These are phyloP conservation scores for Meteorus cinctellus DNA, from an alignment of 2,888 invertebrate genomes.

Conservation along the genomic window DNA sequence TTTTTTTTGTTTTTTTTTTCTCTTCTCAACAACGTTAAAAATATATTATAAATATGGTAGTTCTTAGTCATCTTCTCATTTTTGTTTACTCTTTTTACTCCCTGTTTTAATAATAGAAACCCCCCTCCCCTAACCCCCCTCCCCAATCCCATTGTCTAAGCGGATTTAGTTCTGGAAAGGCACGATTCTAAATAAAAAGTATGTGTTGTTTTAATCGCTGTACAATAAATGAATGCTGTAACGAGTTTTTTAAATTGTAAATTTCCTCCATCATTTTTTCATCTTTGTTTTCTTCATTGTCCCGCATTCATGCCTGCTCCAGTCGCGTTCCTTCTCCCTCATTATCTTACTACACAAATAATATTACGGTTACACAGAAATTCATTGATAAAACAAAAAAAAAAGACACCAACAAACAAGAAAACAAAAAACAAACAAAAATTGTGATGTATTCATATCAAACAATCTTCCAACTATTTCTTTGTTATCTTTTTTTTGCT, in stretches of 20 bases:
- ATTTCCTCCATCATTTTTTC: conserved; percentile 50
- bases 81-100: conserved; percentile 43
- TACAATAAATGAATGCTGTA: conserved; percentile 69
- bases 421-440: conserved; percentile 37
- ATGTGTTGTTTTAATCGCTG: conserved; percentile 66
- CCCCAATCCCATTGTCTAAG: conserved; percentile 32
- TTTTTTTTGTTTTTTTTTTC: conserved; percentile 51
- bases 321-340: conserved; percentile 16
- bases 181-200: conserved; percentile 73
- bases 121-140: not conserved
- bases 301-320: conserved; percentile 37
- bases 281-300: conserved; percentile 32
- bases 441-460: conserved; percentile 35
- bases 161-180: conserved; percentile 67
- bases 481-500: conserved; percentile 26
- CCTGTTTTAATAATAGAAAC: conserved; percentile 34
- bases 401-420: conserved; percentile 1
- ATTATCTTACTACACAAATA: conserved; percentile 32
- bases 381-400: conserved; percentile 42
- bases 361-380: conserved; percentile 41
- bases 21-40: conserved; percentile 72
- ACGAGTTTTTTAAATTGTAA: conserved; percentile 52
- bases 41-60: conserved; percentile 75
- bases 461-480: conserved; percentile 45
- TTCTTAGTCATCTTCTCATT: conserved; percentile 26